Base-by-base conservation (phyloP, 2,113 vertebrate species). In the Erythrolamprus reginae region DNA sequence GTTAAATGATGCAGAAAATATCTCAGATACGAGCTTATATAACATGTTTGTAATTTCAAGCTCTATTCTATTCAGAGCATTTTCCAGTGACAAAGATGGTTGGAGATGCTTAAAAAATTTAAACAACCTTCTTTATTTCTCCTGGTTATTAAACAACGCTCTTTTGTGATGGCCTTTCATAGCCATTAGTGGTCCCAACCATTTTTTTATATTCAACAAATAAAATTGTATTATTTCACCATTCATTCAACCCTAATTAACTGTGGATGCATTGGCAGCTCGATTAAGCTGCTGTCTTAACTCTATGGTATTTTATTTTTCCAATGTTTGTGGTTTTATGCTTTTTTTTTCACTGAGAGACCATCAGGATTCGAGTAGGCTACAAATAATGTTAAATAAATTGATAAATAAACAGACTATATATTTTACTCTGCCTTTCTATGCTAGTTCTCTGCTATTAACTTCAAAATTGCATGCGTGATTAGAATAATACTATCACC, bases 221-320 rank as follows among this genome's bases (percentile, higher is more conserved):
- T 77, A 77, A 77, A 42, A 77, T 77, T 77, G 33, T 42, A 77
- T 48, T 84, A 84, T 84, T 84, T 47, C 48, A 1, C 82, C 90
- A 86, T 83, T 90, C 15, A 90, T 89, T 94, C 21, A 38, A 52
- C 70, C 89, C 90, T 50, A 15, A 53, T 56, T 92, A 95, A 93
- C 87, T 82, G 88, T 83, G 58, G 19, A 88, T 38, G 51, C 65
- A 84, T 87, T 82, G 52, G 86, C 91, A 91, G 91, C 86, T 70
- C 10, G 85, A 52, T 86, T 65, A 28, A 58, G 93, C 52, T 26
- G 89, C 86, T 83, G 47, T 0, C 89, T 38, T 24, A 55, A 42
- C 9, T 33, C n/a, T 83, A 89, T 53, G 92, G 33, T 38, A 7
- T 42, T 77, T 42, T 77, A 21, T 77, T 42, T 77, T 38, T 77